Evolutionary conservation across 2,113 vertebrate genomes (phyloP).

Genomic region (Nematolebias whitei): DNA sequence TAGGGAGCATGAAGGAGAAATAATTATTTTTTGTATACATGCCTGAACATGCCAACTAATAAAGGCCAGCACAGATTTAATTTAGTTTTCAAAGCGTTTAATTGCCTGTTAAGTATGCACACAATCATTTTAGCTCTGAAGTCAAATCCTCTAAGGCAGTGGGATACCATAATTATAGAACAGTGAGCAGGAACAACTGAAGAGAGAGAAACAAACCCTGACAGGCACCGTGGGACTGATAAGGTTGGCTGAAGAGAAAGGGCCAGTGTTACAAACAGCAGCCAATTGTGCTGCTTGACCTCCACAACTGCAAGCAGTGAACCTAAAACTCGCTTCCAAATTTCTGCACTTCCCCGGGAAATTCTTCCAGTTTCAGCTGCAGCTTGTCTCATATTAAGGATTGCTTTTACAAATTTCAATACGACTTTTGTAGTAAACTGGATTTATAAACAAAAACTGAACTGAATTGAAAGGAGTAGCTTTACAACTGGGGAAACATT

Average conservation of each 20-base stretch:
- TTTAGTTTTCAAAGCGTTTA: not conserved
- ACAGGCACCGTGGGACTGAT: constrained; percentile 11
- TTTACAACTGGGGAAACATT: not conserved
- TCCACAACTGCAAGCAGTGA: constrained; percentile 10
- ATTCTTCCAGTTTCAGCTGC: not conserved
- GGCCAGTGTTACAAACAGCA: constrained; percentile 43
- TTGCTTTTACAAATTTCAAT: not conserved
- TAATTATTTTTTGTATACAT: too few relatives aligned
- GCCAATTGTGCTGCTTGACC: constrained; percentile 35
- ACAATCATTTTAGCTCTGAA: not conserved
- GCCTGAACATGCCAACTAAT: not conserved
- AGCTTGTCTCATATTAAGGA: not conserved
- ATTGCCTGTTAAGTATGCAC: not conserved
- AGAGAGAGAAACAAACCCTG: not conserved
- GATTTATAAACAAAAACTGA: not conserved
- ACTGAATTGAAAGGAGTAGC: not conserved
- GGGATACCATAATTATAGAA: constrained; percentile 27
- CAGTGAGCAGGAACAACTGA: constrained; percentile 7
- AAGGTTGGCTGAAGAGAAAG: constrained; percentile 34
- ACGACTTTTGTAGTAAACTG: not conserved
- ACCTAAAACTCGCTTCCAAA: constrained; percentile 11
- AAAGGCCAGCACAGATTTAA: not conserved
- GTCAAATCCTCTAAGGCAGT: constrained; percentile 17
- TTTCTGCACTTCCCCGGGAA: not conserved
- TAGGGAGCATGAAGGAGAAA: too few relatives aligned